Conservation (phyloP, 2,888 invertebrate species). For the Crioceris asparagi region DNA sequence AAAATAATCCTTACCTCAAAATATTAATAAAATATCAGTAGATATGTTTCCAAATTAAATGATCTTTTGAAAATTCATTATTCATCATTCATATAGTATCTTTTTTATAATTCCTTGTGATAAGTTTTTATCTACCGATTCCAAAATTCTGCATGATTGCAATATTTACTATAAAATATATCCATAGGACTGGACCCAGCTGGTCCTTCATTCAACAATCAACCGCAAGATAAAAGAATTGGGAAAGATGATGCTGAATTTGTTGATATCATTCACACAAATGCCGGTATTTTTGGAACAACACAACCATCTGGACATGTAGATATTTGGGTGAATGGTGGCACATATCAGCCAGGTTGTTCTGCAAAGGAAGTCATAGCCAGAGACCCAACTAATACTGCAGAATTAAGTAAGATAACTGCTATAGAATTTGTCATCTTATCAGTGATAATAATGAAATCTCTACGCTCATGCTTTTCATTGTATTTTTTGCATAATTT, state of each 20-base stretch:
- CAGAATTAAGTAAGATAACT: conserved; percentile 11
- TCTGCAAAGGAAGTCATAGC: conserved; percentile 2
- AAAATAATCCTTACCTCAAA: background rate
- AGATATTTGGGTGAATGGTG: conserved; percentile 19
- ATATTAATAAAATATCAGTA: no score
- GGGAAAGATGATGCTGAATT: conserved; percentile 15
- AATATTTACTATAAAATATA: no score
- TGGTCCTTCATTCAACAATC: conserved; percentile 11
- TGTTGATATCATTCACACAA: conserved; percentile 18
- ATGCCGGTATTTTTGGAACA: conserved; percentile 14
- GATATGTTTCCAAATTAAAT: no score
- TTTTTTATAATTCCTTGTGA: no score
- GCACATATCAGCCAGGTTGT: conserved; percentile 16
- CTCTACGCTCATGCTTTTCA: no score
- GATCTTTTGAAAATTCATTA: no score
- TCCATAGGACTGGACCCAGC: conserved; percentile 20
- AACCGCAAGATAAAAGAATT: conserved; percentile 10
- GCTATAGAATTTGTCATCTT: background rate
- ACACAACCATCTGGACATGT: conserved; percentile 9
- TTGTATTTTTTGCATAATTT: conserved; percentile 2
- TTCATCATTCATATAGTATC: no score
- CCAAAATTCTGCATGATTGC: no score
- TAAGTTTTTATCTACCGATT: no score
- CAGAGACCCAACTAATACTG: conserved; percentile 10
- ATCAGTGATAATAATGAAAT: no score